These are phyloP conservation scores for Silurus asotus DNA, from an alignment of 2,113 vertebrate species.

Conservation along the genomic window DNA sequence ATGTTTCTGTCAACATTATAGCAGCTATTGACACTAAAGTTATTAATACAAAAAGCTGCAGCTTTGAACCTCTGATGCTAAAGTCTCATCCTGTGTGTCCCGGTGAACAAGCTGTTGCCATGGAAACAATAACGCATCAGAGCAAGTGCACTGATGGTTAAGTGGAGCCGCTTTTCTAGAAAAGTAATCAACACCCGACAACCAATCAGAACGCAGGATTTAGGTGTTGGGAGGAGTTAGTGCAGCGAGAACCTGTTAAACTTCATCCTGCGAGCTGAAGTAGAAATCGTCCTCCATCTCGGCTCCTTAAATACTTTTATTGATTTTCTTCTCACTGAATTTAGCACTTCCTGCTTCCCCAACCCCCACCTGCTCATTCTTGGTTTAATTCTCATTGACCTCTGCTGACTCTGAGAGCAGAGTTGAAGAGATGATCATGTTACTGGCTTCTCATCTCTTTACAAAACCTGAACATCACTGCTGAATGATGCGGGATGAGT, in stretches of 20 bases:
- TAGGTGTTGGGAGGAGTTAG: too few species aligned
- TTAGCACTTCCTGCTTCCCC: constrained; percentile 10
- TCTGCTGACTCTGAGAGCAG: constrained; percentile 6
- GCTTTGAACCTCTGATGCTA: too few species aligned
- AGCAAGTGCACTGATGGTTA: neutral
- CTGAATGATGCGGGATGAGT: neutral
- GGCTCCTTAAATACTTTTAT: neutral
- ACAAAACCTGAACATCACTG: neutral
- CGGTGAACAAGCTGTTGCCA: neutral
- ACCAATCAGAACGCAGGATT: too few species aligned
- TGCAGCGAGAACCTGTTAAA: neutral
- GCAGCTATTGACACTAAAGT: too few species aligned
- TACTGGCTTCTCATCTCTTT: constrained; percentile 27
- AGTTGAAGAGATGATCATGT: constrained; percentile 23
- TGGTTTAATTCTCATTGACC: constrained; percentile 24
- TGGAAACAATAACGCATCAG: neutral
- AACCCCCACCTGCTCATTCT: neutral
- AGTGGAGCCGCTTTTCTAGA: neutral
- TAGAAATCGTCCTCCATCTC: constrained; percentile 1
- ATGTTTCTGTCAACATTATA: too few species aligned
- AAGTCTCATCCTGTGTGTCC: neutral
- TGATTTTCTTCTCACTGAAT: constrained; percentile 17
- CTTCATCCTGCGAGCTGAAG: neutral
- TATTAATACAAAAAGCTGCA: too few species aligned
- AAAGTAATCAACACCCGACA: neutral